Base-by-base conservation (phyloP, 30 jellyfish, hydroid and myxozoan species). In the Cassiopea andromeda region DNA sequence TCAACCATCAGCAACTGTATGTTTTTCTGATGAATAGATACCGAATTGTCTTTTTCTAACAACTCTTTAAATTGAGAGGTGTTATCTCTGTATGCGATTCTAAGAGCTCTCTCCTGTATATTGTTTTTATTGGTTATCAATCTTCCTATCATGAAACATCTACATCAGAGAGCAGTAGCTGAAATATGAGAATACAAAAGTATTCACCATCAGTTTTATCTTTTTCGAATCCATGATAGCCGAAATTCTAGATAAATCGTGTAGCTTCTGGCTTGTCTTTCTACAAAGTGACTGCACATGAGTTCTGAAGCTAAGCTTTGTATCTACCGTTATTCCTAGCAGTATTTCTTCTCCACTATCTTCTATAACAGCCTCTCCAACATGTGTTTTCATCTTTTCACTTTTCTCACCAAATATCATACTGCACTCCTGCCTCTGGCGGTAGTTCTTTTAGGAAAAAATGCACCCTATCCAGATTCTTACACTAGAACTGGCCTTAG, bases 331-430 rank as follows among this genome's bases (percentile, higher is more conserved):
- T 68, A 73, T 46, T 73, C 83, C 57, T 3, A 73, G 60, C 7
- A 15, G 48, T 73, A 61, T 73, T 73, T 73, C 83, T 73, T 38
- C 19, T 5, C 38, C 83, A 73, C 83, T 73, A 8, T 73, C 77
- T 73, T 46, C 83, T 73, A 73, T 19, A 12, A 27, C 83, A 38
- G 83, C 83, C 83, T 73, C 60, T 73, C 83, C 83, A 19, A 73
- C 17, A 17, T 73, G 83, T 73, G 38, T 16, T 73, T 38, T 73
- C 60, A 73, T 27, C 60, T 73, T 18, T 8, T 18, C 57, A 19
- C 48, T 73, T 27, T 73, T 73, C 83, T 18, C 83, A 46, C 60
- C 83, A 73, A 15, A 73, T 73, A 46, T 73, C 83, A 73, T 73
- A 27, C 38, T 27, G 72, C 17, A 60, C 38, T 27, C 38, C 38